phyloP scores from a whole-genome alignment of 2,113 vertebrate species.

The Pteronura brasiliensis region DNA sequence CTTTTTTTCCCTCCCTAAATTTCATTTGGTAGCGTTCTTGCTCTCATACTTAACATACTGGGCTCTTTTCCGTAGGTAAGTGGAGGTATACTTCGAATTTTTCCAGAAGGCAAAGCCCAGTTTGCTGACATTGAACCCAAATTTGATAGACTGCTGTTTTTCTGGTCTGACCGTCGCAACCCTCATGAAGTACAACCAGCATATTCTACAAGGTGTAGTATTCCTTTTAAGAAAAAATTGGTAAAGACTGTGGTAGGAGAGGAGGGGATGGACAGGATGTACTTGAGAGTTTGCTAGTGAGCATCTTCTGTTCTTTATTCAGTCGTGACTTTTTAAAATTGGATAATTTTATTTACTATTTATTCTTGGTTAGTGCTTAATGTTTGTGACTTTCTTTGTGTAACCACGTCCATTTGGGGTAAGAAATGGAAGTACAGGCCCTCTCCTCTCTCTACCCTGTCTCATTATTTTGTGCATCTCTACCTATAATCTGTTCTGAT shows the following conservation, averaged over 20 bases:
- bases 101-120: conserved; percentile 97
- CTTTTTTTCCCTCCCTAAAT: neutral
- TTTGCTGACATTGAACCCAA: conserved; percentile 99
- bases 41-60: neutral
- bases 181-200: conserved; percentile 99
- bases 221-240: neutral
- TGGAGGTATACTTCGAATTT: conserved; percentile 97
- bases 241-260: neutral
- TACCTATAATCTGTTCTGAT: neutral
- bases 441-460: neutral
- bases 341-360: neutral
- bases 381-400: neutral
- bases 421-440: neutral
- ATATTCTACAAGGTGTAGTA: conserved; percentile 95
- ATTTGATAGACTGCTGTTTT: conserved; percentile 97
- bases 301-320: neutral
- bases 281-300: neutral
- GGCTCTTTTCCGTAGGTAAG: conserved; percentile 87
- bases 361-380: neutral
- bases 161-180: conserved; percentile 99
- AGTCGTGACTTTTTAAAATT: neutral
- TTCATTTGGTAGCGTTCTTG: neutral
- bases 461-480: neutral
- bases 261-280: neutral
- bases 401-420: no score